Evolutionary conservation across 1,140 invertebrate genomes (phyloP), one percentile per base, ranked within the genome.

Genomic region (Monomorium pharaonis): DNA sequence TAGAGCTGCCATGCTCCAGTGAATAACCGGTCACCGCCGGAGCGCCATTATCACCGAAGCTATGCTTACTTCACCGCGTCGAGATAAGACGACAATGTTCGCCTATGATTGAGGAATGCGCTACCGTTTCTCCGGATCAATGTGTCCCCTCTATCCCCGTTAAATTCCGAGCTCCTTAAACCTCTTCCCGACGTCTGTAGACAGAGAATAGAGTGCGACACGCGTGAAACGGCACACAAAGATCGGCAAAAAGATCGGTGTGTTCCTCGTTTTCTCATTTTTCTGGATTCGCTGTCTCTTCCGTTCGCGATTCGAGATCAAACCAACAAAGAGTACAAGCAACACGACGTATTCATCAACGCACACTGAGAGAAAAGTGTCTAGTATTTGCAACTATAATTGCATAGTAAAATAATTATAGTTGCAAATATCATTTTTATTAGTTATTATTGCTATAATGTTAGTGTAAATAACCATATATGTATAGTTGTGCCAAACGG

Each of bases 1-100:
- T 72, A 74, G 67, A 74, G 18, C 60, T n/a, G n/a, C 44, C 67
- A 83, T 47, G 65, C 65, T 44, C 33, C 65, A 83, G 67, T 83
- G 78, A 83, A 83, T 83, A 83, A 83, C 78, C 78, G 78, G 78
- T 83, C 67, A 83, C 63, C 51, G 18, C 51, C 69, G 56, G 30
- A 47, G 18, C 27, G 42, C 67, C 21, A 83, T 83, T 74, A 80
- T 80, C 77, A 27, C 77, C 18, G 54, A 72, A 56, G 67, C 67
- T 21, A 47, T 47, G 67, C 65, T 58, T 69, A 42, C 21, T 58
- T 69, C 63, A n/a, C 37, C 44, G 44, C 44, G 27, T 49, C 14
- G 37, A 44, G 24, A 72, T 74, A 74, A 69, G 21, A 37, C 47
- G n/a, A 44, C 51, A 58, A 33, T 72, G 69, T 72, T 72, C 42